These are phyloP conservation scores for Lontra canadensis DNA, from an alignment of 2,113 vertebrate genomes.

Conservation along the genomic window DNA sequence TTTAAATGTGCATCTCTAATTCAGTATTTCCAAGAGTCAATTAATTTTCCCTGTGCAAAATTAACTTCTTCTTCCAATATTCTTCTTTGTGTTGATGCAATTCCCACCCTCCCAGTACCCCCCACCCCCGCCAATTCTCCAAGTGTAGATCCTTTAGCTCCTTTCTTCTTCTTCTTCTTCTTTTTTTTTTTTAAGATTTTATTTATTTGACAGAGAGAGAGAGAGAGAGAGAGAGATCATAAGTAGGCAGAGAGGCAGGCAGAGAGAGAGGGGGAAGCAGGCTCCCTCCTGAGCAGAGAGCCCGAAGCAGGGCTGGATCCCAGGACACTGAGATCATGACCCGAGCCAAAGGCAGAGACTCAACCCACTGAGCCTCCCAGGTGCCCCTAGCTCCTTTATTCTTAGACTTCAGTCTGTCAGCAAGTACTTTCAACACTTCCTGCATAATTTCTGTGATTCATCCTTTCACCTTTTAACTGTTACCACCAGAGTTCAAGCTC, in stretches of 20 bases:
- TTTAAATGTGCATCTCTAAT: neutral
- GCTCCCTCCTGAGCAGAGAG: too few species aligned
- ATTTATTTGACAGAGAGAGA: too few species aligned
- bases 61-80: neutral
- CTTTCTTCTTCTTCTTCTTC: neutral
- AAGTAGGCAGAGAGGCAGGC: too few species aligned
- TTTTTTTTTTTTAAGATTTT: neutral
- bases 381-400: neutral
- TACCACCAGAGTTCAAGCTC: neutral
- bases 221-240: too few species aligned
- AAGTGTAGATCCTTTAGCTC: neutral
- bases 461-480: neutral
- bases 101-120: neutral
- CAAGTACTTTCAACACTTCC: conserved; percentile 8
- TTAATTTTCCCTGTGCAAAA: neutral
- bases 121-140: neutral
- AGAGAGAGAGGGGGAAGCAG: too few species aligned
- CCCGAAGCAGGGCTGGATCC: fast-evolving
- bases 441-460: neutral
- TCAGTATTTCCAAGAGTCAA: neutral
- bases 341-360: too few species aligned
- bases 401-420: neutral
- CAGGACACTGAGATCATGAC: too few species aligned
- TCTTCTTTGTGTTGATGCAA: neutral
- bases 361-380: too few species aligned